Conservation (phyloP, 2,113 vertebrate species). For the Cephalophus harveyi region DNA sequence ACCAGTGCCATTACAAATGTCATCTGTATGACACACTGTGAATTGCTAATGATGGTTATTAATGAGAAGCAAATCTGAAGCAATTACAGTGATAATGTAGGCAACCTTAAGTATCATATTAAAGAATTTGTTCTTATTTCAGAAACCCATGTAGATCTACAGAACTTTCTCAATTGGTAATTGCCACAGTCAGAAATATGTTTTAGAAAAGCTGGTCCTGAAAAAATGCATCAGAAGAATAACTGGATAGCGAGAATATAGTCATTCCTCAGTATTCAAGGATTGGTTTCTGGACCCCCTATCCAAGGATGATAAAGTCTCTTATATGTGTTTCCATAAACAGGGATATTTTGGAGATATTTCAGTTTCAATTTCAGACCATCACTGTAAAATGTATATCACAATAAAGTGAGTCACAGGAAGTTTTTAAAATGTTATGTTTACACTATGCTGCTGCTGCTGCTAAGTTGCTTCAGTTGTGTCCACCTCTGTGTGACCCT, state of each 20-base stretch:
- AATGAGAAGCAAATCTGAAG: not conserved
- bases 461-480: not conserved
- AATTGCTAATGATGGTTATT: not conserved
- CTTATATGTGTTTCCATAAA: not conserved
- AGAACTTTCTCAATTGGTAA: not conserved
- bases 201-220: not conserved
- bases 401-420: not conserved
- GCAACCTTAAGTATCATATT: not conserved
- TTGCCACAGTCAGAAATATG: not conserved
- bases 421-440: not conserved
- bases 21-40: not conserved
- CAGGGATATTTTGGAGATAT: not conserved
- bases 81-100: not conserved
- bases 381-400: not conserved
- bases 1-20: not conserved
- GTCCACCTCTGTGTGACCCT: not conserved
- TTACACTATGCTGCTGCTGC: not conserved
- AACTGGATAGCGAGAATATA: not conserved
- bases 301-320: not conserved
- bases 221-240: not conserved
- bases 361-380: not conserved
- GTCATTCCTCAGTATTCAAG: not conserved
- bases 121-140: not conserved
- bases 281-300: not conserved
- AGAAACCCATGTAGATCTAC: not conserved